Evolutionary conservation across 2,888 invertebrate genomes (phyloP).

Genomic region (Dascillus cervinus): DNA sequence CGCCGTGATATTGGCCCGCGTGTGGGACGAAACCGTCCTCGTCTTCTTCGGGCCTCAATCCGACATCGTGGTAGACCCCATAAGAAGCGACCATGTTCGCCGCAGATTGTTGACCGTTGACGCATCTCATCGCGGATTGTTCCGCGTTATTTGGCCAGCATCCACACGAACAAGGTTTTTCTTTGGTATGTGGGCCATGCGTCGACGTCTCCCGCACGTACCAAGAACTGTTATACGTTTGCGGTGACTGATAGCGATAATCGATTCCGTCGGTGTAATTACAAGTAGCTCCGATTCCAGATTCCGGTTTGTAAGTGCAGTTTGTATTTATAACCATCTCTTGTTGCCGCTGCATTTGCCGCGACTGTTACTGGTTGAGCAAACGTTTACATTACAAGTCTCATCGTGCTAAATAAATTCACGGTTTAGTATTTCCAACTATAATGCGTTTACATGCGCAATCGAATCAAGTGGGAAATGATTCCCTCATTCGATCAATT

Average conservation of each 20-base stretch:
- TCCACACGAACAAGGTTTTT: constrained; percentile 16
- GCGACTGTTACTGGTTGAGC: too few relatives aligned
- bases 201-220: constrained; percentile 28
- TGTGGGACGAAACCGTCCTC: constrained; percentile 35
- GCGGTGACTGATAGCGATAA: constrained; percentile 21
- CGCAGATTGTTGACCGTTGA: constrained; percentile 13
- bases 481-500: too few relatives aligned
- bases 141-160: constrained; percentile 18
- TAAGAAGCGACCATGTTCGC: constrained; percentile 40
- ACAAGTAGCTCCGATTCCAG: constrained; percentile 14
- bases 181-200: constrained; percentile 16
- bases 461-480: too few relatives aligned
- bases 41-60: constrained; percentile 28
- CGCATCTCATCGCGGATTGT: constrained; percentile 11
- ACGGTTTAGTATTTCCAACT: too few relatives aligned
- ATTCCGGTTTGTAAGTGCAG: constrained; percentile 22
- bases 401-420: too few relatives aligned
- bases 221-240: constrained; percentile 34
- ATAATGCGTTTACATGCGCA: too few relatives aligned
- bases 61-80: constrained; percentile 39
- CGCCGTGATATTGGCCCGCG: constrained; percentile 30
- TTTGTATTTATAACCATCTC: constrained; percentile 25
- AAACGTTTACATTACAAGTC: too few relatives aligned
- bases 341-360: constrained; percentile 17
- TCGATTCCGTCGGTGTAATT: constrained; percentile 16